These are phyloP conservation scores for Microcebus griseorufus DNA, from an alignment of 2,113 vertebrate genomes.

Conservation along the genomic window DNA sequence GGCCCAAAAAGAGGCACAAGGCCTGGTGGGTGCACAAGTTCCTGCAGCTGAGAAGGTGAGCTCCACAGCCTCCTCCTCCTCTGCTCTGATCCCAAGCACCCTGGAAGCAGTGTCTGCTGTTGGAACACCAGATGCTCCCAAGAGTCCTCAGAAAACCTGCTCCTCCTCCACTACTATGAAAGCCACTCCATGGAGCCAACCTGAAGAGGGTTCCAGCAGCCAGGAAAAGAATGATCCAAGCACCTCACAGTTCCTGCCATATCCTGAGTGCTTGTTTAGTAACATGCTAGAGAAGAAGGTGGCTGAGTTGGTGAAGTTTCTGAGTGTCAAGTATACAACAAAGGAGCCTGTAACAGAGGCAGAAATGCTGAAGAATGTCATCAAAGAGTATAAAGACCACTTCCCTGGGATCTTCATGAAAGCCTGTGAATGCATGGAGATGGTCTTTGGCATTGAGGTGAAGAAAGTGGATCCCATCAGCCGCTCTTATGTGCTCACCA, in stretches of 20 bases:
- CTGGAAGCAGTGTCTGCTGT: background rate
- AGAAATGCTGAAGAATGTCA: conserved; percentile 22
- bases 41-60: background rate
- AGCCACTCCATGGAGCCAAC: background rate
- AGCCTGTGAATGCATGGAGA: conserved; percentile 38
- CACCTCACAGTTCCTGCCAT: background rate
- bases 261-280: background rate
- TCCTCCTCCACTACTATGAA: background rate
- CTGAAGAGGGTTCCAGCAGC: background rate
- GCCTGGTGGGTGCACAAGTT: background rate
- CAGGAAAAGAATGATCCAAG: background rate
- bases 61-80: accelerated
- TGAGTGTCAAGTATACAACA: conserved; percentile 30
- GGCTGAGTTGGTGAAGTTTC: background rate
- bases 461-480: conserved; percentile 11
- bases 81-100: background rate
- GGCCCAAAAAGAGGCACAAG: background rate
- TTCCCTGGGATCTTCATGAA: conserved; percentile 28
- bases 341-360: background rate
- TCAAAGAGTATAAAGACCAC: background rate
- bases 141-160: background rate
- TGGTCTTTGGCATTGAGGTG: conserved; percentile 50
- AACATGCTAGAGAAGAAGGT: background rate
- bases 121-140: background rate
- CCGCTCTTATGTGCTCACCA: background rate